Evolutionary conservation across 1,140 invertebrate species (phyloP), one percentile per base, ranked within the genome.

Genomic region (Vanessa atalanta): DNA sequence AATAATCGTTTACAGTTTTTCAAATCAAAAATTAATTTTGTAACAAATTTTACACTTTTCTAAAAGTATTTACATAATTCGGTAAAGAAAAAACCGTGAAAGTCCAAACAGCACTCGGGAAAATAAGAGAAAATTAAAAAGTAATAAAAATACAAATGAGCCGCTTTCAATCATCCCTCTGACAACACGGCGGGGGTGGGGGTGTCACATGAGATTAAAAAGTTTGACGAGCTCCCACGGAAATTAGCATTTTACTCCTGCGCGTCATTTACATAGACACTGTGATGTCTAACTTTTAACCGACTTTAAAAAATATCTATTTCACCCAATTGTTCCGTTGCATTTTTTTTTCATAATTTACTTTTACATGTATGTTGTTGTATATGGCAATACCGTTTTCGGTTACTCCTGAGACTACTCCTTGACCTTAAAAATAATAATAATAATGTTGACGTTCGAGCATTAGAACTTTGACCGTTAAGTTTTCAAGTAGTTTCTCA

Each of bases 61-160:
- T 9, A 43, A 43, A 43, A 43, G 37, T 43, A 43, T 43, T 43
- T 43, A 43, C 37, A 43, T 43, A 43, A 43, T 26, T 31, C 13
- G 15, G 16, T 31, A 55, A 67, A 55, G 65, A 67, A 67, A 67
- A 13, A 57, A 26, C 31, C 26, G 1, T 60, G 23, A 73, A 76
- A 81, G 50, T 74, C 47, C 51, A 78, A 78, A 80, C 68, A 73
- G 68, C 83, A 84, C 84, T 88, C 79, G 83, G 82, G 83, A 81
- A 90, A 86, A 89, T 88, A 81, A 78, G 80, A 83, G 86, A 82
- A 90, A 91, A 92, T 92, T 92, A 92, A 91, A 92, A 92, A 92
- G 88, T 92, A 88, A 92, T 92, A 91, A 90, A 92, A 91, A 92
- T 80, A 88, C 90, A 92, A 92, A 92, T 92, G 89, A 92, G 90